Base-by-base conservation (phyloP, 2,797 vertebrate species). In the Mionectes olivaceus region DNA sequence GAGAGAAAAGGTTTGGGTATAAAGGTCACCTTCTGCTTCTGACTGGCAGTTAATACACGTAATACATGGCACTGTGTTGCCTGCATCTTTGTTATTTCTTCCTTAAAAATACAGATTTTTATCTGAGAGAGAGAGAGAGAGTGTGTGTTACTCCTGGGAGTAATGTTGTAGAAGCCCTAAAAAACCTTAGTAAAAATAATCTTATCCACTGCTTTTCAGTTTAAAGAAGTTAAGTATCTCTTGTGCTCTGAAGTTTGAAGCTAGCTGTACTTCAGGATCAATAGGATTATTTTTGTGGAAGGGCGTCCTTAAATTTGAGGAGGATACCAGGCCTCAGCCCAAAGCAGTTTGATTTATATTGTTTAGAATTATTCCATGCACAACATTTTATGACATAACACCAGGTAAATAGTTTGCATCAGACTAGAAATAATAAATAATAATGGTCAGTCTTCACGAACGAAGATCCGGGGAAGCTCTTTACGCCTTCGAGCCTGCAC, bases 321-420 rank as follows among this genome's bases (percentile, higher is more conserved):
- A 73, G 85, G 32, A 64, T 49, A 25, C 11, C 2, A 4, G 17
- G 30, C 50, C 19, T 50, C 24, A 56, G 8, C 24, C 30, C 52
- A 84, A 88, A 87, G 52, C 60, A 65, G 4, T 94, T 94, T 90
- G 32, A 35, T 87, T 95, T 75, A 22, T 37, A n/a, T 79, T 89
- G 37, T 49, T 96, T 87, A 43, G 22, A 53, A 44, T 41, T 87
- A 12, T 71, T 93, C 65, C 77, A 53, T 57, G 65, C 47, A 12
- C 74, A 88, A 35, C 23, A 53, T 77, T 81, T 76, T 15, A 59
- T 43, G 41, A 30, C 41, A 94, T 80, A 83, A 15, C 16, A 5
- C 9, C 33, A 83, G 13, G 59, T 44, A 70, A 93, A 55, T 78
- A 30, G 49, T 71, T 94, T 71, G 47, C 7, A 61, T 23, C 60